These are phyloP conservation scores for Lasioglossum oenotherae DNA, from an alignment of 2,888 invertebrate species.

Conservation along the genomic window DNA sequence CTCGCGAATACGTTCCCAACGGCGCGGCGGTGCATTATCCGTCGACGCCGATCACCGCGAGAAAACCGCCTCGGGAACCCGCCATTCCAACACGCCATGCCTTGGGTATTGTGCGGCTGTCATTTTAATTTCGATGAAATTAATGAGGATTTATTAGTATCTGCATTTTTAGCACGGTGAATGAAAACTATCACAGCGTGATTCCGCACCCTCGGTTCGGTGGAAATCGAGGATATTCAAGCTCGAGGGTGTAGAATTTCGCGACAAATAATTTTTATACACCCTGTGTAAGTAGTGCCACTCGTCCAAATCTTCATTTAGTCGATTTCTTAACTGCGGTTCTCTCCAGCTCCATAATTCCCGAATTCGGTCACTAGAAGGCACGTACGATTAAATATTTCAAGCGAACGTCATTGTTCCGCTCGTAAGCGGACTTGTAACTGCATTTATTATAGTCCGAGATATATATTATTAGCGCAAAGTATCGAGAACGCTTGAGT, in stretches of 20 bases:
- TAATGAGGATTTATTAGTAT: not conserved
- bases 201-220: no score
- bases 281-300: no score
- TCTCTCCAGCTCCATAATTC: not conserved
- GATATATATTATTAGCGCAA: not conserved
- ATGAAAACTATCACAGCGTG: no score
- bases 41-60: not conserved
- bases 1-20: not conserved
- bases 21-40: slow-evolving; percentile 10
- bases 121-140: not conserved
- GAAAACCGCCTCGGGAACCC: not conserved
- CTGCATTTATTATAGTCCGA: not conserved
- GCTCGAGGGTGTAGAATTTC: no score
- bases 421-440: not conserved
- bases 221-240: no score
- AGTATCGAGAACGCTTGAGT: not conserved
- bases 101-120: not conserved
- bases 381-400: not conserved
- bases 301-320: no score
- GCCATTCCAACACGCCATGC: not conserved
- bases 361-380: not conserved
- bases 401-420: not conserved
- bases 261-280: no score
- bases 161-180: no score
- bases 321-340: not conserved